These are phyloP conservation scores for Lanistes nyassanus DNA, from an alignment of 1,140 invertebrate genomes.

Conservation along the genomic window DNA sequence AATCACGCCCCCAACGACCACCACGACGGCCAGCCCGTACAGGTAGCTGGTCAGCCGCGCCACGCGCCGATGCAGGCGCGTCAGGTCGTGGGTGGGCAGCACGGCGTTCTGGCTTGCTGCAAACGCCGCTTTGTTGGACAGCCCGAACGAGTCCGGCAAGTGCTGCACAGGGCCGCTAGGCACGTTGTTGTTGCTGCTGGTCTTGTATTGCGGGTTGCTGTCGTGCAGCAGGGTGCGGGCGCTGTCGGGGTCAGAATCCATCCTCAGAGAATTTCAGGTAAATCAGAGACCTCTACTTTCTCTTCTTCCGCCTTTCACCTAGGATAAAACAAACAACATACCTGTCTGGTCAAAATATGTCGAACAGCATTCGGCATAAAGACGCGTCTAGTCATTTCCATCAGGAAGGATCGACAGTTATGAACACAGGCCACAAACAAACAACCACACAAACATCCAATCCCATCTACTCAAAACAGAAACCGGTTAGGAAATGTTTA, in stretches of 20 bases:
- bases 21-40: conserved; percentile 42
- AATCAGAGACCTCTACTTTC: background rate
- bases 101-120: background rate
- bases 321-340: too few relatives aligned
- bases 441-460: too few relatives aligned
- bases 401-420: too few relatives aligned
- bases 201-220: background rate
- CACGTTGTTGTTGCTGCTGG: background rate
- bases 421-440: too few relatives aligned
- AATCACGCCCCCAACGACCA: conserved; percentile 43
- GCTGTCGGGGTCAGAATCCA: conserved; percentile 23
- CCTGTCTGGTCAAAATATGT: too few relatives aligned
- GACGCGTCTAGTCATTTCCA: too few relatives aligned
- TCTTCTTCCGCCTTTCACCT: too few relatives aligned
- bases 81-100: conserved; percentile 3
- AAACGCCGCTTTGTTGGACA: background rate
- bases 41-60: conserved; percentile 38
- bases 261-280: conserved; percentile 6
- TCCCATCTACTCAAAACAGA: too few relatives aligned
- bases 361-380: too few relatives aligned
- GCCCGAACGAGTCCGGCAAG: background rate
- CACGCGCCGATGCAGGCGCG: conserved; percentile 33
- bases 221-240: conserved; percentile 10
- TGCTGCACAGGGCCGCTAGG: background rate
- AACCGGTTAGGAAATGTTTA: too few relatives aligned